Evolutionary conservation across 2,888 invertebrate genomes (phyloP), one percentile per base, ranked within the genome.

Genomic region (Theristus sp.): DNA sequence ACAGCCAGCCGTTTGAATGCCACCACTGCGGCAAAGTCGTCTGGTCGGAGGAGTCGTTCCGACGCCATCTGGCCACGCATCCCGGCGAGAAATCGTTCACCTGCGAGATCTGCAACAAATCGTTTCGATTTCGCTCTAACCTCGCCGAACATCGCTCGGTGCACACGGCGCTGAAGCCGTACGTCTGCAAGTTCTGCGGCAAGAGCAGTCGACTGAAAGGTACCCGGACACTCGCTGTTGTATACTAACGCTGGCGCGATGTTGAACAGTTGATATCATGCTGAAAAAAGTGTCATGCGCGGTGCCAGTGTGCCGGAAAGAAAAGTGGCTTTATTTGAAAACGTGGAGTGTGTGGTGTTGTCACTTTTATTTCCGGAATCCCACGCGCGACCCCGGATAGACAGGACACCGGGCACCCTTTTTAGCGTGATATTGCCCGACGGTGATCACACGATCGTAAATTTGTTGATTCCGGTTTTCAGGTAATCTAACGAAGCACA

Each of bases 401-500:
- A 10, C n/a, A n/a, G n/a, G n/a, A n/a, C n/a, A n/a, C n/a, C n/a
- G n/a, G n/a, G n/a, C n/a, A n/a, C n/a, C n/a, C n/a, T n/a, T n/a
- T n/a, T n/a, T n/a, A n/a, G n/a, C n/a, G n/a, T n/a, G n/a, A n/a
- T n/a, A n/a, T n/a, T n/a, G n/a, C n/a, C n/a, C n/a, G n/a, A n/a
- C n/a, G n/a, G n/a, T n/a, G n/a, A n/a, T n/a, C n/a, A n/a, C n/a
- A n/a, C n/a, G n/a, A n/a, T n/a, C n/a, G n/a, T n/a, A n/a, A n/a
- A n/a, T n/a, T n/a, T n/a, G n/a, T n/a, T n/a, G n/a, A n/a, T n/a
- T n/a, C 38, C 38, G 20, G 17, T 62, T 69, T 68, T 31, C 65
- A 71, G 72, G 73, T 27, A 73, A 73, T 60, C 67, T 73, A 27
- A 73, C 73, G 49, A 73, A 73, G 59, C 73, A 73, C 64, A 73